Conservation (phyloP, 2,797 vertebrate genomes). For the Onychomys leucogaster region DNA sequence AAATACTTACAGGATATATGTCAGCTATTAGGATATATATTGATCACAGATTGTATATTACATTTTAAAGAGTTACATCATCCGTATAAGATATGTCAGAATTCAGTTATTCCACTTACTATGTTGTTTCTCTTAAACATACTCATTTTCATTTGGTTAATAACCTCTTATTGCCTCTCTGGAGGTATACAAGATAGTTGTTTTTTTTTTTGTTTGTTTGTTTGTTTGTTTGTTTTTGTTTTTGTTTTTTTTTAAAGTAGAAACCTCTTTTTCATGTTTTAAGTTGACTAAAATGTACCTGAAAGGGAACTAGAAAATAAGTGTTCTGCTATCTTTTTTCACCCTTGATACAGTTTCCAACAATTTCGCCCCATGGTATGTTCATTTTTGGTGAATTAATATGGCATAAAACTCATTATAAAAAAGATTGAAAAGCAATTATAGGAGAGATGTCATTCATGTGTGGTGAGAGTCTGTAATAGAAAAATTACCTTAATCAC, state of each 20-base stretch:
- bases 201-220: too few relatives aligned
- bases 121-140: slow-evolving; percentile 33
- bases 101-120: slow-evolving; percentile 40
- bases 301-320: slow-evolving; percentile 58
- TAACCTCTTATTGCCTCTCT: slow-evolving; percentile 9
- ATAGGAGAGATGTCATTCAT: slow-evolving; percentile 52
- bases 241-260: slow-evolving; percentile 36
- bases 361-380: background rate
- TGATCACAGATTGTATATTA: background rate
- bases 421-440: slow-evolving; percentile 62
- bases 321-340: slow-evolving; percentile 15
- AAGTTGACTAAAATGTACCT: slow-evolving; percentile 54
- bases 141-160: slow-evolving; percentile 47
- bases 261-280: slow-evolving; percentile 47
- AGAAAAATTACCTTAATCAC: slow-evolving; percentile 53
- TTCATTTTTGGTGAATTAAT: slow-evolving; percentile 44
- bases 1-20: slow-evolving; percentile 4
- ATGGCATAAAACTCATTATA: slow-evolving; percentile 53
- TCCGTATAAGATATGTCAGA: slow-evolving; percentile 38
- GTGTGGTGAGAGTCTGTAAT: slow-evolving; percentile 43
- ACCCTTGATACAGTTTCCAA: background rate
- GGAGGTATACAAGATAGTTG: too few relatives aligned
- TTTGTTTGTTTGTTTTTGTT: too few relatives aligned
- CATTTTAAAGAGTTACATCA: background rate
- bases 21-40: slow-evolving; percentile 3